Percentiles rank a stretch among this genome's conserved stretches.
Evolutionary conservation across 2,888 invertebrate species (phyloP).

Genomic region (Erebia ligea): DNA sequence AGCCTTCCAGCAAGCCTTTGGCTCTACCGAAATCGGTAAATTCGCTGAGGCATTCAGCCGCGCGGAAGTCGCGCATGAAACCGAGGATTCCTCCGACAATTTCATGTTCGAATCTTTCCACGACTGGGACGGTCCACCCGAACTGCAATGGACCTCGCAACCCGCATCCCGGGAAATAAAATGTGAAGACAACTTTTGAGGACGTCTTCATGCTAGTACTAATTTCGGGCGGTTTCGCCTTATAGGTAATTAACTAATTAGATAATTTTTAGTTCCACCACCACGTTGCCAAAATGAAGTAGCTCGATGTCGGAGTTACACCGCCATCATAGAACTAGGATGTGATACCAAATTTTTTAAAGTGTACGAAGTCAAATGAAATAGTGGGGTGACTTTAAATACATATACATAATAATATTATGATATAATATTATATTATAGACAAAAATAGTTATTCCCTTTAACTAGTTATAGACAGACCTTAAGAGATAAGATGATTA

Average conservation of each 20-base stretch:
- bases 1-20: slow-evolving; percentile 93
- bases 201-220: slow-evolving; percentile 59
- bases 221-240: slow-evolving; percentile 68
- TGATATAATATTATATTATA: slow-evolving; percentile 50
- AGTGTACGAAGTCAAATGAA: slow-evolving; percentile 67
- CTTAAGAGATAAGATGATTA: slow-evolving; percentile 57
- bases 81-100: slow-evolving; percentile 66
- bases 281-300: slow-evolving; percentile 80
- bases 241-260: slow-evolving; percentile 77
- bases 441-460: slow-evolving; percentile 51
- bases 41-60: slow-evolving; percentile 89
- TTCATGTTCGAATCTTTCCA: slow-evolving; percentile 70
- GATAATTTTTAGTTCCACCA: slow-evolving; percentile 78
- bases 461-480: slow-evolving; percentile 73
- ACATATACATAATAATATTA: slow-evolving; percentile 56
- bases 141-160: slow-evolving; percentile 70
- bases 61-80: slow-evolving; percentile 77
- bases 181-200: slow-evolving; percentile 77
- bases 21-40: slow-evolving; percentile 93
- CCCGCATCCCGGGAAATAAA: slow-evolving; percentile 71
- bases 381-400: slow-evolving; percentile 78
- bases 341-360: slow-evolving; percentile 75
- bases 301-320: slow-evolving; percentile 58
- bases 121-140: slow-evolving; percentile 71
- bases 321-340: slow-evolving; percentile 73